A percentile compares a stretch with the other conserved stretches of the same genome.
phyloP scores from a whole-genome alignment of 2,113 vertebrate species.

The Crotalus tigris region DNA sequence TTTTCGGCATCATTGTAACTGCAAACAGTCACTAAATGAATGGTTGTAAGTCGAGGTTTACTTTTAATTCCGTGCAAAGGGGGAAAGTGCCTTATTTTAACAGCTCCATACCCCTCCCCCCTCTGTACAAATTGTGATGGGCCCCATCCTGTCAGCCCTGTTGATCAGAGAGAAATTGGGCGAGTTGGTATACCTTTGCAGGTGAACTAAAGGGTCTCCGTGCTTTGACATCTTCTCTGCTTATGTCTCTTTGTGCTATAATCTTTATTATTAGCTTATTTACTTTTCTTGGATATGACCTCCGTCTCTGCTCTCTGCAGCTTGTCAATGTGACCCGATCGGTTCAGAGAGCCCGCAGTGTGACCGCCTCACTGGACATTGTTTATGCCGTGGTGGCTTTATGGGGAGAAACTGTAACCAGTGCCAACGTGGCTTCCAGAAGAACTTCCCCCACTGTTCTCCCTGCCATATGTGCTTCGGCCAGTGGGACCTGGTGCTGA shows the following conservation, averaged over 20 bases:
- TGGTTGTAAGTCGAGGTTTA: no score
- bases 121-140: no score
- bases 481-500: conserved; percentile 74
- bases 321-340: conserved; percentile 74
- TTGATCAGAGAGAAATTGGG: neutral
- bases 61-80: neutral
- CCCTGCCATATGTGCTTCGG: conserved; percentile 84
- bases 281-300: neutral
- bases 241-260: neutral
- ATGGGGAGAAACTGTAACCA: conserved; percentile 69
- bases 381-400: conserved; percentile 72
- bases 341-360: conserved; percentile 76
- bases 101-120: neutral
- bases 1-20: no score
- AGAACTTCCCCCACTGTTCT: conserved; percentile 73
- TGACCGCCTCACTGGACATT: conserved; percentile 69
- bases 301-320: conserved; percentile 54
- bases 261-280: neutral
- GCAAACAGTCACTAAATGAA: no score
- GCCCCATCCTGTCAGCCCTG: neutral
- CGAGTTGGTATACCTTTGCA: neutral
- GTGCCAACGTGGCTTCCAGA: conserved; percentile 77
- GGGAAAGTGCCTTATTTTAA: neutral
- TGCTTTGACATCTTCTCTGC: neutral
- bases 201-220: neutral